Evolutionary conservation across 2,113 vertebrate genomes (phyloP), one percentile per base, ranked within the genome.

Genomic region (Strix uralensis): DNA sequence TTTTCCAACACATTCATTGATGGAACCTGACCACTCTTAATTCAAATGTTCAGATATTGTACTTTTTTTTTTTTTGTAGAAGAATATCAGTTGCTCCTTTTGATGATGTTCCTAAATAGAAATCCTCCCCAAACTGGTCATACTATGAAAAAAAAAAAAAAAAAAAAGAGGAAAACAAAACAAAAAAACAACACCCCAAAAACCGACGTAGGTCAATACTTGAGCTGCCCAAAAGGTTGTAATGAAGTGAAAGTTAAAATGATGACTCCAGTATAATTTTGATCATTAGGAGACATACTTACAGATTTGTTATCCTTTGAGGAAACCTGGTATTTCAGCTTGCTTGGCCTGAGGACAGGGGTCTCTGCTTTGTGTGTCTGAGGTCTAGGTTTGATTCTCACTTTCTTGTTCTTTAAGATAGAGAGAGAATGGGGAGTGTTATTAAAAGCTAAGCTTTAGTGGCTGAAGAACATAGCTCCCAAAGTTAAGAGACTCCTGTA

Each of bases 41-140:
- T 59, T 71, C 36, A 91, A 86, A 42, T 25, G 20, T 47, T 74
- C 46, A n/a, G 49, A 29, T 34, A 18, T 46, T 46, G 44, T 46
- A 46, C 44, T 17, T 46, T 47, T 19, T 47, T 47, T 47, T 47
- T 47, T 47, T 47, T 47, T 47, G 26, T 82, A 62, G 66, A 38
- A 40, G 14, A 79, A 3, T 65, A 74, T 88, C 30, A 95, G 49
- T 94, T 96, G 32, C 8, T 69, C 61, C 66, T 96, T 81, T 94
- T 95, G 86, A 77, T 93, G 70, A 58, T 86, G 19, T 59, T 87
- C 19, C 80, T 94, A 69, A 94, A 83, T 34, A 20, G 71, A 93
- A 91, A 93, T 77, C 10, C 65, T 83, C 86, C 89, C 49, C 87
- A 81, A 95, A 88, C 69, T 69, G 92, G 27, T 75, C 81, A 82